Evolutionary conservation across 1,140 invertebrate genomes (phyloP).

Genomic region (Drosophila truncata): DNA sequence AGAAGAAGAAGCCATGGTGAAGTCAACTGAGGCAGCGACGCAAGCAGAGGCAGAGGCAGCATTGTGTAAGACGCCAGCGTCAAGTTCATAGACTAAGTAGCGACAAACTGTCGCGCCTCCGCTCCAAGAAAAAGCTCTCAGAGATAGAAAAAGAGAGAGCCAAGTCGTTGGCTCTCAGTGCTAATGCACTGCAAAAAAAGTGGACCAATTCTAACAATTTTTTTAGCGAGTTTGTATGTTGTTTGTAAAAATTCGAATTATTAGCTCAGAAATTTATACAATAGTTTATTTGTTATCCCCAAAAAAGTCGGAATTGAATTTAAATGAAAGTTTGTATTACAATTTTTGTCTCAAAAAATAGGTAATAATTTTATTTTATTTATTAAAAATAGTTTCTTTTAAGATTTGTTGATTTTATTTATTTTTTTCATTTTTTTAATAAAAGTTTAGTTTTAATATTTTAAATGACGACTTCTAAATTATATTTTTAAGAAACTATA

Average conservation of each 20-base stretch:
- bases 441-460: no score
- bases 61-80: slow-evolving; percentile 53
- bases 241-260: background rate
- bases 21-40: slow-evolving; percentile 4
- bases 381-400: no score
- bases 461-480: no score
- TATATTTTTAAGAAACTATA: no score
- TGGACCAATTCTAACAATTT: background rate
- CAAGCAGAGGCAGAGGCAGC: slow-evolving; percentile 3
- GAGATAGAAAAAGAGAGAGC: background rate
- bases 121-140: slow-evolving; percentile 49
- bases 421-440: no score
- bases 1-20: slow-evolving; percentile 11
- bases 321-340: no score
- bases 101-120: slow-evolving; percentile 46
- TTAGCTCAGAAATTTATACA: no score
- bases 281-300: no score
- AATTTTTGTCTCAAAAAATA: no score
- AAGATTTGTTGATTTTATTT: no score
- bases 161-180: slow-evolving; percentile 3
- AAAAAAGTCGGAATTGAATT: no score
- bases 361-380: no score
- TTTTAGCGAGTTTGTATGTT: background rate
- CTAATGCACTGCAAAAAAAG: slow-evolving; percentile 4
- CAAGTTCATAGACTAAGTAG: slow-evolving; percentile 63